A percentile compares a stretch with the other conserved stretches of the same genome.
Evolutionary conservation across 2,797 vertebrate species (phyloP).

Genomic region (Buceros bicornis): DNA sequence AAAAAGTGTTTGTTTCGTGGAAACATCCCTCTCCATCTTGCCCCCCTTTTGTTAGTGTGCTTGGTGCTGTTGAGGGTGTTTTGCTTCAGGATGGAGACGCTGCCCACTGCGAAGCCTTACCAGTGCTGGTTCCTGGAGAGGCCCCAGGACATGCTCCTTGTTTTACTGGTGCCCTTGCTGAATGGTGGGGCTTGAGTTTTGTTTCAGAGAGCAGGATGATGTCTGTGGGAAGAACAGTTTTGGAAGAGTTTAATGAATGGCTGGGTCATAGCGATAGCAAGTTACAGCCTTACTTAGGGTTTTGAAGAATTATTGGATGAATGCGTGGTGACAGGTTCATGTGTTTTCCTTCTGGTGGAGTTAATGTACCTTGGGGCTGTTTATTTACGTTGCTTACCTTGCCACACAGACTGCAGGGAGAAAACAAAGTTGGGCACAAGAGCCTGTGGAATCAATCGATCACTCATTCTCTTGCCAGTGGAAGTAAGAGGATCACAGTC

Average conservation of each 20-base stretch:
- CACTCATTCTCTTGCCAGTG: background rate
- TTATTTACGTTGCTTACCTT: background rate
- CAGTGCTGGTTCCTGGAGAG: no score
- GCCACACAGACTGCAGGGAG: background rate
- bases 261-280: background rate
- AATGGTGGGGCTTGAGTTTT: background rate
- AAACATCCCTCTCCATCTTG: background rate
- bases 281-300: background rate
- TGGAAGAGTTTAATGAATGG: background rate
- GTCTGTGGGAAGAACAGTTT: background rate
- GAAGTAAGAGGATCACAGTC: background rate
- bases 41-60: background rate
- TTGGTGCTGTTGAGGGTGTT: background rate
- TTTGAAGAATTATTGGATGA: background rate
- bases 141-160: accelerated
- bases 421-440: background rate
- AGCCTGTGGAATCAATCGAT: background rate
- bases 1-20: background rate
- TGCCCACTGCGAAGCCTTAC: accelerated
- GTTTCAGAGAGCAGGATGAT: background rate
- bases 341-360: background rate
- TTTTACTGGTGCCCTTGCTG: accelerated
- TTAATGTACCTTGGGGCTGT: background rate
- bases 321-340: background rate
- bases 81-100: background rate